A percentile compares a stretch with the other conserved stretches of the same genome.
Evolutionary conservation across 23 tunicate genomes (phyloP).

Genomic region (Styela plicata): DNA sequence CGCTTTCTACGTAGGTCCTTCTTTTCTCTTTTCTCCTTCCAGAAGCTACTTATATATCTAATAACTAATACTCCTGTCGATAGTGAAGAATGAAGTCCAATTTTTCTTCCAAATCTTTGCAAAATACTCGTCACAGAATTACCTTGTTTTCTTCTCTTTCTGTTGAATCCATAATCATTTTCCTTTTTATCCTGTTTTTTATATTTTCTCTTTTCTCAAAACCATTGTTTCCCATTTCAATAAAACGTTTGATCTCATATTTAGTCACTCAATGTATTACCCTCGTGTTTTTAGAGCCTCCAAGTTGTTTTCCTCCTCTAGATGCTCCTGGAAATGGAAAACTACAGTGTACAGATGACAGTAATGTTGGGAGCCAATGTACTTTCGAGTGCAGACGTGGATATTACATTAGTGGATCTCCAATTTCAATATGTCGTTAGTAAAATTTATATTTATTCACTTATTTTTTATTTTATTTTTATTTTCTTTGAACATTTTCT

Average conservation of each 20-base stretch:
- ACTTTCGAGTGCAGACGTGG: neutral
- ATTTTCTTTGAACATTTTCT: too few relatives aligned
- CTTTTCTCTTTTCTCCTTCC: neutral
- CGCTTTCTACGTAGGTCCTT: neutral
- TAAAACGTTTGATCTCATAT: too few relatives aligned
- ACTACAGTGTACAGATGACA: neutral
- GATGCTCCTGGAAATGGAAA: neutral
- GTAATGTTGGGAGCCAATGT: neutral
- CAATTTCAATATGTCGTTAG: constrained; percentile 9
- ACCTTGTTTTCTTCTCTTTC: too few relatives aligned
- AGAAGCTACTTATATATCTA: neutral
- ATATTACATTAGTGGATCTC: constrained; percentile 13
- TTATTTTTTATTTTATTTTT: too few relatives aligned
- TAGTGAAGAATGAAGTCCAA: neutral
- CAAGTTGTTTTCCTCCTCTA: neutral
- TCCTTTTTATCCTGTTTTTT: too few relatives aligned
- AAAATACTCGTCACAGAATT: too few relatives aligned
- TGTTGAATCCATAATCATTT: too few relatives aligned
- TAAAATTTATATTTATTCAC: too few relatives aligned
- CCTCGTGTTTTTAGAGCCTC: constrained; percentile 14
- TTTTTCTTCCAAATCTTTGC: too few relatives aligned
- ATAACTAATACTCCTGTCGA: neutral
- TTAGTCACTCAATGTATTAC: too few relatives aligned
- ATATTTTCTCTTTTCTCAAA: too few relatives aligned
- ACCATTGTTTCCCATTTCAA: too few relatives aligned